phyloP scores from a whole-genome alignment of 2,113 vertebrate species.

The Datnioides undecimradiatus region DNA sequence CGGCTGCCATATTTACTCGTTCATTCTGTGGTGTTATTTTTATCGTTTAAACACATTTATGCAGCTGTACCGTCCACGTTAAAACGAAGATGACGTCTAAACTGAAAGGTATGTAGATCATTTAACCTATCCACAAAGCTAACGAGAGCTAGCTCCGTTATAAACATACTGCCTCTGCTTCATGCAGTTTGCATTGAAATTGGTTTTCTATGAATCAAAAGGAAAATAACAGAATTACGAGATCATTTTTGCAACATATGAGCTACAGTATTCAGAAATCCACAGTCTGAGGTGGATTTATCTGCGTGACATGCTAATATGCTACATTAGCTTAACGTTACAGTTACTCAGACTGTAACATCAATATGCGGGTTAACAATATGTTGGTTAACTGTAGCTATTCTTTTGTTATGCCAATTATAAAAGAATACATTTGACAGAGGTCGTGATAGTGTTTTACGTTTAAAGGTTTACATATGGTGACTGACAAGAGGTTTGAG shows the following conservation, averaged over 20 bases:
- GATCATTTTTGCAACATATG: neutral
- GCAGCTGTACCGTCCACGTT: neutral
- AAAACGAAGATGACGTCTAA: constrained; percentile 75
- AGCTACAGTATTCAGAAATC: neutral
- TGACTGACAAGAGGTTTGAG: neutral
- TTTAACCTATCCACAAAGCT: constrained; percentile 35
- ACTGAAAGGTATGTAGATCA: constrained; percentile 70
- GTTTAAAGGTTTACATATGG: neutral
- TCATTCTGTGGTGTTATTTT: fast-evolving
- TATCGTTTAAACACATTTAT: neutral
- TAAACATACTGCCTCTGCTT: neutral
- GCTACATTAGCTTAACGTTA: neutral
- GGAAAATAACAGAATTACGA: neutral
- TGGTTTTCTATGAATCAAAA: neutral
- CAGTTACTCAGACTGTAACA: neutral
- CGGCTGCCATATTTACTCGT: fast-evolving
- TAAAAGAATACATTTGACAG: neutral
- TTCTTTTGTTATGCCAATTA: too few relatives aligned
- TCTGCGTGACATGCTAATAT: too few relatives aligned
- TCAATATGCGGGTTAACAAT: too few relatives aligned
- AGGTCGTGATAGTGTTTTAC: neutral
- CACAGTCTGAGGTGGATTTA: neutral
- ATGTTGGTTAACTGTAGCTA: too few relatives aligned
- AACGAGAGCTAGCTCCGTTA: constrained; percentile 14
- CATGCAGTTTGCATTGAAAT: neutral